Evolutionary conservation across 2,888 invertebrate species (phyloP), one percentile per base, ranked within the genome.

Genomic region (Gandaritis pyraliata): DNA sequence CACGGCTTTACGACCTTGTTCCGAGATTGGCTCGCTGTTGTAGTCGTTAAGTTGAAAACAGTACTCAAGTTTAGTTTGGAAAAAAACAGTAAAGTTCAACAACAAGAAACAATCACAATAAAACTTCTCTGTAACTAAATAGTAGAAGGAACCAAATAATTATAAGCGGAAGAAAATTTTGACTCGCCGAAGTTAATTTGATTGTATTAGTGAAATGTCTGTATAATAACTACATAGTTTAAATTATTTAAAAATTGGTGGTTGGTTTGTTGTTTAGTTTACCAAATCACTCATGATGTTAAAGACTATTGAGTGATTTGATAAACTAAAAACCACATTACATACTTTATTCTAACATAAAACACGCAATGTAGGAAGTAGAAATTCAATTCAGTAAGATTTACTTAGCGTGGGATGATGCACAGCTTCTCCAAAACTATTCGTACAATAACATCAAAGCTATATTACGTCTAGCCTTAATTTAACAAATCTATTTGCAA

Each of bases 1-100:
- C 63, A 63, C 58, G 52, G 59, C 59, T 64, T 64, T 64, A 64
- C 64, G 64, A 64, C 33, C 64, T 64, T 64, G 64, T 64, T 59
- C 53, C 56, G 58, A 64, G 64, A 64, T 64, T 64, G 64, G 59
- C 64, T 64, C 41, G 49, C 59, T 55, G 58, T 56, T 59, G 55
- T 61, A 61, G 60, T 55, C 60, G 64, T 64, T 64, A 64, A 64
- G 52, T 64, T 56, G 52, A 52, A 53, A 51, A 53, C 49, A 54
- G 48, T 52, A 59, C 56, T 51, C 39, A 53, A 48, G 45, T 54
- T 54, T 54, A 62, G 52, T 39, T 64, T 45, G 43, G 41, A 51
- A 39, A 54, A n/a, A 63, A 63, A 58, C 45, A 53, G 61, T 53
- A 46, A 51, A 51, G 43, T 50, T 50, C 33, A 46, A 23, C 23